Base-by-base conservation (phyloP, 2,888 invertebrate genomes). In the Agrilus cyanescens region DNA sequence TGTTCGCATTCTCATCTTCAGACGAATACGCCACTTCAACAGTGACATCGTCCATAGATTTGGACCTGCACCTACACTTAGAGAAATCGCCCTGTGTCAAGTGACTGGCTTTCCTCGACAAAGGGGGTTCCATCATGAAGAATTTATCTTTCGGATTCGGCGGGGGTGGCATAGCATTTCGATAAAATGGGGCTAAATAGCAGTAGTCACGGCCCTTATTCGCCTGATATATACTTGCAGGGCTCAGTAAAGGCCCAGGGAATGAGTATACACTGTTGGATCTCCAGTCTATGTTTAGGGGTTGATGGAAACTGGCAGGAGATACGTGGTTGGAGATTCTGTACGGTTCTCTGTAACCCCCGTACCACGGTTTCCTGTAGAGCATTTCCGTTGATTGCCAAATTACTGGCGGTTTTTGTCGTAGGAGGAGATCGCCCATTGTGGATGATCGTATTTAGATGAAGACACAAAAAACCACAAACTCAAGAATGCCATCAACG, bases 11-110 rank as follows among this genome's bases (percentile, higher is more conserved):
- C 54, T 76, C 74, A 46, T 78, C 77, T 46, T 73, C 74, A 49
- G 78, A 76, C 7, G 54, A 51, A 18, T 51, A 49, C 8, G 48
- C 49, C 13, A 57, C 48, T 44, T 72, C 70, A 56, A 76, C 74
- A 37, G 79, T 70, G 12, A 83, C 79, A 57, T 84, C 83, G 56
- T 84, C 84, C 63, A 84, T 70, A 2, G 83, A 83, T 42, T 80
- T 74, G 12, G 83, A 81, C 37, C 81, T 71, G 59, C 80, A 79
- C 15, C 78, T 75, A 54, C 80, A 80, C 50, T 65, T 68, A 30
- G 68, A 57, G 32, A 54, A 40, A 38, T 53, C 49, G 25, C 25
- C 25, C 7, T 51, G 39, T 45, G 42, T 44, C 20, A 40, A 25
- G n/a, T 37, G 32, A 1, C 30, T 31, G 40, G 57, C 50, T 4